A percentile compares a stretch with the other conserved stretches of the same genome.
phyloP scores from a whole-genome alignment of 2,797 vertebrate genomes.

The Echiichthys vipera region DNA sequence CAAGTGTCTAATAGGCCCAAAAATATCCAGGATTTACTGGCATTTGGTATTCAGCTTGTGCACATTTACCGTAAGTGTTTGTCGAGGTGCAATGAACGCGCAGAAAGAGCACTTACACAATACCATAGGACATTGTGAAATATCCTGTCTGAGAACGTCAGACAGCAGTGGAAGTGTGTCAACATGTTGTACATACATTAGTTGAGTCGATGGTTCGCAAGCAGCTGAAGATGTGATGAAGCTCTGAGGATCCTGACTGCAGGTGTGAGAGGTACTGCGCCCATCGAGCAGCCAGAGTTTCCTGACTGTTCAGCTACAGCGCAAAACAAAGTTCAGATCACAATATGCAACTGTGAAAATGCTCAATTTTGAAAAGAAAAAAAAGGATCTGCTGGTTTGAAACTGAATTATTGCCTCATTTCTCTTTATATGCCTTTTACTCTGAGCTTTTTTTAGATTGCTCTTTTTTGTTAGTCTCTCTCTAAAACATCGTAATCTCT shows the following conservation, averaged over 20 bases:
- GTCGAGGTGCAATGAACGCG: neutral
- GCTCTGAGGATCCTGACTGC: slow-evolving; percentile 84
- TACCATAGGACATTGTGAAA: slow-evolving; percentile 30
- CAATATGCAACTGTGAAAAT: neutral
- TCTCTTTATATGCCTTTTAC: neutral
- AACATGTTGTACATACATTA: slow-evolving; percentile 81
- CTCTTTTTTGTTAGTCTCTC: neutral
- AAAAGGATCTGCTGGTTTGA: neutral
- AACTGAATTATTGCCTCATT: neutral
- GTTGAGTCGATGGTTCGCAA: slow-evolving; percentile 91
- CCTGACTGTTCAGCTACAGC: slow-evolving; percentile 73
- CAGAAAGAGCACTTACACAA: slow-evolving; percentile 43
- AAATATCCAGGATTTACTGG: neutral
- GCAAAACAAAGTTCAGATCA: neutral
- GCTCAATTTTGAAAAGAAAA: neutral
- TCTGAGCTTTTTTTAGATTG: neutral
- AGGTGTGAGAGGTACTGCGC: slow-evolving; percentile 87
- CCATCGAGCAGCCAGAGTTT: slow-evolving; percentile 85
- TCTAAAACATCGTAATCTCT: neutral
- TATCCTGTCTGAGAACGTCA: slow-evolving; percentile 43
- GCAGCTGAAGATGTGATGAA: slow-evolving; percentile 91
- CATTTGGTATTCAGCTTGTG: neutral
- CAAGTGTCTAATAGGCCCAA: neutral
- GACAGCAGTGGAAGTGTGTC: slow-evolving; percentile 7
- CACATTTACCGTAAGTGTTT: neutral